Conservation (phyloP, 2,797 vertebrate species). For the Channa striata region DNA sequence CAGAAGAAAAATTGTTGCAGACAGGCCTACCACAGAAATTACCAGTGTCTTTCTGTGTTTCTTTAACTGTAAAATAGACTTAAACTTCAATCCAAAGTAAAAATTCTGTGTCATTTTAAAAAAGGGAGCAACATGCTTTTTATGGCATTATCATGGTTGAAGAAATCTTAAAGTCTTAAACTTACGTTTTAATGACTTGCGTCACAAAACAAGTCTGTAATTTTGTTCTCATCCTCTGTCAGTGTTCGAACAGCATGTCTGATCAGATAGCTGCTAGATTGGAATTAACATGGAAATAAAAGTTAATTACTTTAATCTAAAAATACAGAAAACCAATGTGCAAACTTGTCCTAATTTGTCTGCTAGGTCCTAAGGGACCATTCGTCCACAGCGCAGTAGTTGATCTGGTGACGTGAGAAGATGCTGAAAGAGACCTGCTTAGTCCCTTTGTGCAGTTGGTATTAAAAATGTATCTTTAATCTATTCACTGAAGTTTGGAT, state of each 20-base stretch:
- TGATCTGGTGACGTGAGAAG: slow-evolving; percentile 51
- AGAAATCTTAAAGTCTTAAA: slow-evolving; percentile 2
- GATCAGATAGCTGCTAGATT: slow-evolving; percentile 50
- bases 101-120: background rate
- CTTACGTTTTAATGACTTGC: no score
- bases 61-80: background rate
- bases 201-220: slow-evolving; percentile 11
- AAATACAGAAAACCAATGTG: slow-evolving; percentile 71
- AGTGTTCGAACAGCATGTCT: slow-evolving; percentile 23
- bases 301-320: slow-evolving; percentile 77
- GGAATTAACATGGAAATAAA: slow-evolving; percentile 67
- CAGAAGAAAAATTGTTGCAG: background rate
- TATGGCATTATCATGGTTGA: background rate
- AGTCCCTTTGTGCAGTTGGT: slow-evolving; percentile 14
- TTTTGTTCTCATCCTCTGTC: slow-evolving; percentile 6
- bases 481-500: slow-evolving; percentile 32
- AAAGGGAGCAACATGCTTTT: background rate
- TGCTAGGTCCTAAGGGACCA: slow-evolving; percentile 31
- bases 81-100: slow-evolving; percentile 7
- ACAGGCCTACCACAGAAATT: background rate
- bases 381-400: slow-evolving; percentile 41
- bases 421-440: slow-evolving; percentile 53
- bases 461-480: slow-evolving; percentile 42
- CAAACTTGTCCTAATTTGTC: slow-evolving; percentile 50
- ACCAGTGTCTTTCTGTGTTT: background rate